phyloP scores from a whole-genome alignment of 2,888 invertebrate genomes.

The Drosophila rubida region DNA sequence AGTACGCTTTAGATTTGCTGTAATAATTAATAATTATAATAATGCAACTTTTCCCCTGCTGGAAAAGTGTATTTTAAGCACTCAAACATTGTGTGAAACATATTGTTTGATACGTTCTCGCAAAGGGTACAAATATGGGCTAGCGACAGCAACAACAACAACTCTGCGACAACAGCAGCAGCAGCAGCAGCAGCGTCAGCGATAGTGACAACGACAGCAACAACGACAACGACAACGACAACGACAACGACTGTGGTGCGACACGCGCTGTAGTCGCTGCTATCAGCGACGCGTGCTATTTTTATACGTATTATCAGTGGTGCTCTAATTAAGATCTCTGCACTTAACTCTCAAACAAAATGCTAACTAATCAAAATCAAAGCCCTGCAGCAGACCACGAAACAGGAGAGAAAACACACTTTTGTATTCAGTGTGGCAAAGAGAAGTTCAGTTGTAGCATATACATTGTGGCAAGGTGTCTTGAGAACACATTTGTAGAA shows the following conservation, averaged over 20 bases:
- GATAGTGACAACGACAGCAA: background rate
- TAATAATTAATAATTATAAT: too few relatives aligned
- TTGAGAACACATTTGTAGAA: background rate
- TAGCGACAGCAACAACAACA: conserved; percentile 16
- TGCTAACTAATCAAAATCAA: conserved; percentile 53
- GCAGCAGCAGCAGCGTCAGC: conserved; percentile 24
- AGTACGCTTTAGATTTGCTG: too few relatives aligned
- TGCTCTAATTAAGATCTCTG: conserved; percentile 79
- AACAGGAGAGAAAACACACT: conserved; percentile 7
- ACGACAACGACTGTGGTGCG: conserved; percentile 20
- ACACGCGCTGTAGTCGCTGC: conserved; percentile 59
- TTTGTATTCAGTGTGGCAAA: background rate
- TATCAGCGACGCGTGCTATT: conserved; percentile 67
- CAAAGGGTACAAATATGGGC: conserved; percentile 27
- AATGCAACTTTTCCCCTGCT: too few relatives aligned
- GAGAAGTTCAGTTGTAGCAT: too few relatives aligned
- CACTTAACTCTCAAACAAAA: conserved; percentile 60
- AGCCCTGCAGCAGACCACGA: conserved; percentile 19
- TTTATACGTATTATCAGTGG: conserved; percentile 71
- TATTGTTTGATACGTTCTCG: background rate
- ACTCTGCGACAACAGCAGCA: background rate
- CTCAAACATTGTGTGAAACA: background rate
- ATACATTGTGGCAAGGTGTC: too few relatives aligned
- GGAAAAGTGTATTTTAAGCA: too few relatives aligned
- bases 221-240: conserved; percentile 28